Evolutionary conservation across 2,888 invertebrate species (phyloP).

Genomic region (Cosmopolites sordidus): DNA sequence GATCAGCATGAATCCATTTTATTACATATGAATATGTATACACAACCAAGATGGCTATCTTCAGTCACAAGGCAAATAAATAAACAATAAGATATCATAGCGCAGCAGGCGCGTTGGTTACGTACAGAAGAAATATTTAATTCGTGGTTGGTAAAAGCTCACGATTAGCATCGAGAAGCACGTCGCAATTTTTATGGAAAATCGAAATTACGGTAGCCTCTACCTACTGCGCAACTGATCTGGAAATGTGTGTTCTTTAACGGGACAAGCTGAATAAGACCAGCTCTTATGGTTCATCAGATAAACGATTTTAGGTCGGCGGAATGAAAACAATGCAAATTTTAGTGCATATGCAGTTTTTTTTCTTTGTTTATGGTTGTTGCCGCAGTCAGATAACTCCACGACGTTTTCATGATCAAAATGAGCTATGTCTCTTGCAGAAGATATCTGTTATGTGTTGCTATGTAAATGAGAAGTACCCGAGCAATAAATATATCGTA

Average conservation of each 20-base stretch:
- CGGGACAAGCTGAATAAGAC: background rate
- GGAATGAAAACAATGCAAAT: background rate
- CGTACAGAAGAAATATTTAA: slow-evolving; percentile 35
- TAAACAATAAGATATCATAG: slow-evolving; percentile 38
- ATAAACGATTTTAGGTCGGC: background rate
- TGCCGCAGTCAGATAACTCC: too few species aligned
- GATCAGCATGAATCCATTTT: background rate
- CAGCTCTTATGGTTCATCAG: slow-evolving; percentile 1
- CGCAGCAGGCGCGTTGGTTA: slow-evolving; percentile 2
- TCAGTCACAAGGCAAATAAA: slow-evolving; percentile 34
- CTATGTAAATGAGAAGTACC: too few species aligned
- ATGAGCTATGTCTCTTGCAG: too few species aligned
- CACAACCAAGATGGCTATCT: slow-evolving; percentile 19
- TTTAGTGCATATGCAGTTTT: background rate
- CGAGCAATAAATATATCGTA: too few species aligned
- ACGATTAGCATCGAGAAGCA: slow-evolving; percentile 37
- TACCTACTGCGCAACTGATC: slow-evolving; percentile 18
- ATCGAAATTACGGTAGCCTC: slow-evolving; percentile 33
- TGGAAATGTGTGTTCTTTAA: slow-evolving; percentile 2
- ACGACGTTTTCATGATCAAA: too few species aligned
- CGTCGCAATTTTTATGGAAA: slow-evolving; percentile 35
- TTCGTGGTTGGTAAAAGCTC: slow-evolving; percentile 37
- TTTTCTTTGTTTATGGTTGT: too few species aligned
- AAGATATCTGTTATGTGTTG: too few species aligned
- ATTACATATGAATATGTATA: slow-evolving; percentile 15